phyloP scores from a whole-genome alignment of 2,113 vertebrate species.

The Lynx canadensis region DNA sequence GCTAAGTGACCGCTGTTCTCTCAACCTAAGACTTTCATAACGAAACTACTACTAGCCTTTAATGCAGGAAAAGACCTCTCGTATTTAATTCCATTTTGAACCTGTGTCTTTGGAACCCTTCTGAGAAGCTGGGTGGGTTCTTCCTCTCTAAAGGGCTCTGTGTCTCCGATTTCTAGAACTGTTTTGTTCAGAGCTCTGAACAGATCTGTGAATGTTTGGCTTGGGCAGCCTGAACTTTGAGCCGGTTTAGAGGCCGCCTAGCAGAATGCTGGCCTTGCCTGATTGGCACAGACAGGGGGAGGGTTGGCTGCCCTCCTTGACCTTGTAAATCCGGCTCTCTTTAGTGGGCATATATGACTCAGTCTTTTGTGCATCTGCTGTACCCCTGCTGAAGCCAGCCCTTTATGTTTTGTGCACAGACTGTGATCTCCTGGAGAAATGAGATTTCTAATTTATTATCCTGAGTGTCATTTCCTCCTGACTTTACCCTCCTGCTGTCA shows the following conservation, averaged over 20 bases:
- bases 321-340: not conserved
- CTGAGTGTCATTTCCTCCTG: accelerated
- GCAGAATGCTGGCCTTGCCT: not conserved
- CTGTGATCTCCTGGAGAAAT: not conserved
- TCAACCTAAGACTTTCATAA: not conserved
- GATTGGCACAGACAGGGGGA: not conserved
- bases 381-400: not conserved
- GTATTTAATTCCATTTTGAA: not conserved
- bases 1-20: not conserved
- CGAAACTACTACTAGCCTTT: not conserved
- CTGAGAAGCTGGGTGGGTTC: not conserved
- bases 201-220: not conserved
- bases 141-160: not conserved
- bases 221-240: not conserved
- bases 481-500: too few species aligned
- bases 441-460: not conserved
- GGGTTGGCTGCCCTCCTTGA: not conserved
- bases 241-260: not conserved
- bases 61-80: not conserved
- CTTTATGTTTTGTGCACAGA: not conserved
- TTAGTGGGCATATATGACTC: not conserved
- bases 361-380: not conserved
- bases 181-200: not conserved
- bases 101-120: not conserved
- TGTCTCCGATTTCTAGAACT: not conserved